Evolutionary conservation across 2,113 vertebrate genomes (phyloP).

Genomic region (Rhinoderma darwinii): DNA sequence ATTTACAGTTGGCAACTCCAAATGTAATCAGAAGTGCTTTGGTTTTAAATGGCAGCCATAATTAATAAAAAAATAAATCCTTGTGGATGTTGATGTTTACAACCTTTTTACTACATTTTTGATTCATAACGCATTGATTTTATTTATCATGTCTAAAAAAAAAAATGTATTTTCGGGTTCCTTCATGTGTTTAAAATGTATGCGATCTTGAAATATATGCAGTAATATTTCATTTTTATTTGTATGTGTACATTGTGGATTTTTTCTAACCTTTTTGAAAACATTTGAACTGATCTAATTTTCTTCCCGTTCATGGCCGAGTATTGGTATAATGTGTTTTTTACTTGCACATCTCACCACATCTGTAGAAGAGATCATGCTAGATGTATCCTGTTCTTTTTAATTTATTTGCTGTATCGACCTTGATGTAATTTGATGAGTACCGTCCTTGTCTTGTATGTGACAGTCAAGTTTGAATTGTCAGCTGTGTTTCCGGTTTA

Average conservation of each 20-base stretch:
- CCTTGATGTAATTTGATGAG: slow-evolving; percentile 31
- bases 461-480: slow-evolving; percentile 2
- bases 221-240: background rate
- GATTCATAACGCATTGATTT: background rate
- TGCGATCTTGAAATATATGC: background rate
- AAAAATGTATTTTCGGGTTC: background rate
- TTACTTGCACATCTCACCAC: slow-evolving; percentile 64
- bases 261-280: slow-evolving; percentile 1
- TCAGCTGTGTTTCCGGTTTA: slow-evolving; percentile 30
- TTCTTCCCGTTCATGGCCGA: slow-evolving; percentile 58
- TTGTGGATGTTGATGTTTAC: background rate
- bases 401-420: slow-evolving; percentile 49
- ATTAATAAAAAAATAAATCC: too few species aligned
- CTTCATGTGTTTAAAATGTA: background rate
- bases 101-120: background rate
- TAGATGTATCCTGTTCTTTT: slow-evolving; percentile 1
- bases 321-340: slow-evolving; percentile 56
- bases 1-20: background rate
- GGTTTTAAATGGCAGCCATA: background rate
- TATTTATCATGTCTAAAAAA: background rate
- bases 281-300: slow-evolving; percentile 66
- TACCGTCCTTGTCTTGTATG: slow-evolving; percentile 27
- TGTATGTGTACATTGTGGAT: background rate
- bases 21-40: background rate
- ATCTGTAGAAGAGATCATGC: slow-evolving; percentile 56